Percentiles rank a stretch among this genome's conserved stretches.
Conservation (phyloP, 2,797 vertebrate species). For the Triplophysa yarkandensis region DNA sequence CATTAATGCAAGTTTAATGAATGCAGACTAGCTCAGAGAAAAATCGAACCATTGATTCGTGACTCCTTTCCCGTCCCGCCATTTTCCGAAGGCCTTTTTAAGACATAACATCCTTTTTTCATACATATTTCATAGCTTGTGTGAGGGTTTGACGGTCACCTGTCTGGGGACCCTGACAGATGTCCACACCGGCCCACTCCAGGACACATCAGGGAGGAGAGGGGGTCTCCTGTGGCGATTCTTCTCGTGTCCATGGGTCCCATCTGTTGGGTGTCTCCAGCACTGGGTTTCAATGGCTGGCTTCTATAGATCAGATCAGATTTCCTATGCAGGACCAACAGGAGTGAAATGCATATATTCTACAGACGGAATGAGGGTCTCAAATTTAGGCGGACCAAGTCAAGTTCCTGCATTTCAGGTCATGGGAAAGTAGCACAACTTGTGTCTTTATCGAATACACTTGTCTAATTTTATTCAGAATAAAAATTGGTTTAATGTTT, state of each 20-base stretch:
- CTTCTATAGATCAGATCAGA: conserved; percentile 50
- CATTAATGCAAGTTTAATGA: conserved; percentile 73
- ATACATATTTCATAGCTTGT: conserved; percentile 79
- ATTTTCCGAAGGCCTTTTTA: conserved; percentile 40
- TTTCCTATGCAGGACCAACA: conserved; percentile 46
- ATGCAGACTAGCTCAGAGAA: conserved; percentile 61
- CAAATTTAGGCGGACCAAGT: conserved; percentile 11
- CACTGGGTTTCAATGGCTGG: conserved; percentile 47
- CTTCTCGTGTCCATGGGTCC: conserved; percentile 60
- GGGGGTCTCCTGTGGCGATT: conserved; percentile 28
- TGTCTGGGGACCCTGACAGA: conserved; percentile 78
- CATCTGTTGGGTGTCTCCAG: conserved; percentile 72
- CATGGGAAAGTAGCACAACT: conserved; percentile 12
- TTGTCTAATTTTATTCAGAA: no score
- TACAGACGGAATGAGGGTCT: conserved; percentile 45
- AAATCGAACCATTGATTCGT: conserved; percentile 77
- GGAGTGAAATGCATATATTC: conserved; percentile 42
- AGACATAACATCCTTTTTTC: conserved; percentile 70
- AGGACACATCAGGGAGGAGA: conserved; percentile 55
- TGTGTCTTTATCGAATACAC: neutral
- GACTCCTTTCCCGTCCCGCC: conserved; percentile 3
- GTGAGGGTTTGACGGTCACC: conserved; percentile 65
- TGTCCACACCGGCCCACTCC: conserved; percentile 74
- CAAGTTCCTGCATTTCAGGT: conserved; percentile 11
- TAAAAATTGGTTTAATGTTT: no score